Evolutionary conservation across 1,140 invertebrate species (phyloP).

Genomic region (Probaryconus sp.): DNA sequence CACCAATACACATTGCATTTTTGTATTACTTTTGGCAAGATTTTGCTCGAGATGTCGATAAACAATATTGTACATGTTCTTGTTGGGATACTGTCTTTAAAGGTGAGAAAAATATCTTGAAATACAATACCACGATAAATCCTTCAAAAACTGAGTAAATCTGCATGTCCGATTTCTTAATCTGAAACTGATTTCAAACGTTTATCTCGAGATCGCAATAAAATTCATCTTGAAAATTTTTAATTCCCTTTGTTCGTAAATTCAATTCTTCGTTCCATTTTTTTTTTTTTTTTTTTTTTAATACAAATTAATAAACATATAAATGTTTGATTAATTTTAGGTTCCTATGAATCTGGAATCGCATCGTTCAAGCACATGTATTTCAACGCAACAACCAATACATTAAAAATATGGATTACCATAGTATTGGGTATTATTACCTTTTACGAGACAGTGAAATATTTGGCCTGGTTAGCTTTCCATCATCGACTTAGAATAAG

Average conservation of each 20-base stretch:
- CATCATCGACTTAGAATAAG: conserved; percentile 80
- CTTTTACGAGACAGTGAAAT: conserved; percentile 85
- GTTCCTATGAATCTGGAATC: conserved; percentile 86
- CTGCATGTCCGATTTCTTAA: too few relatives aligned
- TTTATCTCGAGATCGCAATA: too few relatives aligned
- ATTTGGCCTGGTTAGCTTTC: conserved; percentile 80
- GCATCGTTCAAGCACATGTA: conserved; percentile 90
- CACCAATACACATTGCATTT: conserved; percentile 82
- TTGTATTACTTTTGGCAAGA: conserved; percentile 86
- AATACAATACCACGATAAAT: too few relatives aligned
- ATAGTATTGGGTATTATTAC: conserved; percentile 83
- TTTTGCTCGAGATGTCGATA: conserved; percentile 83
- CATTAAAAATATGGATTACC: conserved; percentile 87
- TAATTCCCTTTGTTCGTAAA: too few relatives aligned
- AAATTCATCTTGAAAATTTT: too few relatives aligned
- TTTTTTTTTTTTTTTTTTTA: conserved; percentile 8
- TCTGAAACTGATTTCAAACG: too few relatives aligned
- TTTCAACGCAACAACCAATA: conserved; percentile 88
- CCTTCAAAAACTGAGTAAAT: too few relatives aligned
- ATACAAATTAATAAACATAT: too few relatives aligned
- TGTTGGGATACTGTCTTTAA: conserved; percentile 91
- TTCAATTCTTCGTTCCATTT: too few relatives aligned
- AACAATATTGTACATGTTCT: conserved; percentile 84
- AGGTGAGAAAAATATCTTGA: conserved; percentile 81
- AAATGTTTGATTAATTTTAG: conserved; percentile 75